phyloP scores from a whole-genome alignment of 2,113 vertebrate species.

The Hipposideros armiger region DNA sequence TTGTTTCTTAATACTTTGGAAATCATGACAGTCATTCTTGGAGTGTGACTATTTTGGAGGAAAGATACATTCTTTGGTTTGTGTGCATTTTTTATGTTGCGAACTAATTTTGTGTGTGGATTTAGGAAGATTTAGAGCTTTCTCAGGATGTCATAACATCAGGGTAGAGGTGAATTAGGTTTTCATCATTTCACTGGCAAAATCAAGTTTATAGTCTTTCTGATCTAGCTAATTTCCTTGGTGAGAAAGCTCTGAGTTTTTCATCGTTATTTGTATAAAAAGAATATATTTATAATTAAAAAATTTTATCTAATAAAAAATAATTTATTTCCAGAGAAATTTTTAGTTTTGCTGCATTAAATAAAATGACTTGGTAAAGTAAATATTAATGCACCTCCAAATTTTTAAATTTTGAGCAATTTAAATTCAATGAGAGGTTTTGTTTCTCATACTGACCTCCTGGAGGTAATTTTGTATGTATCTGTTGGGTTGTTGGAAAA shows the following conservation, averaged over 20 bases:
- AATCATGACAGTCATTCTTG: not conserved
- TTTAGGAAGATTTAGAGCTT: not conserved
- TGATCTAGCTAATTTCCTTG: not conserved
- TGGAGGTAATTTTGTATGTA: not conserved
- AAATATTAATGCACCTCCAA: not conserved
- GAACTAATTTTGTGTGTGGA: constrained; percentile 9
- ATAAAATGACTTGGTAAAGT: constrained; percentile 27
- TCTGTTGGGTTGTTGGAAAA: not conserved
- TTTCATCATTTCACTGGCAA: not conserved
- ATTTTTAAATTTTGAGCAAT: constrained; percentile 16
- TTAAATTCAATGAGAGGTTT: not conserved
- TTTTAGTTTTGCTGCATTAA: constrained; percentile 6
- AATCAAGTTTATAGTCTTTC: not conserved
- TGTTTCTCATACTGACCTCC: constrained; percentile 27
- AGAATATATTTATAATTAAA: not conserved
- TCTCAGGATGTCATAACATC: not conserved
- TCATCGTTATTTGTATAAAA: constrained; percentile 41
- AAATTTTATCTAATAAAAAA: not conserved
- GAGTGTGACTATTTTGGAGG: not conserved
- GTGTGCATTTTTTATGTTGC: not conserved
- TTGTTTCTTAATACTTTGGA: constrained; percentile 44
- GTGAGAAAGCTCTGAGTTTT: constrained; percentile 2
- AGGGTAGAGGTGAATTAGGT: not conserved
- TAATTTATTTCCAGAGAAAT: not conserved
- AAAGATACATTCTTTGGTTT: constrained; percentile 31